phyloP scores from a whole-genome alignment of 2,113 vertebrate species.

The Dasyurus viverrinus region DNA sequence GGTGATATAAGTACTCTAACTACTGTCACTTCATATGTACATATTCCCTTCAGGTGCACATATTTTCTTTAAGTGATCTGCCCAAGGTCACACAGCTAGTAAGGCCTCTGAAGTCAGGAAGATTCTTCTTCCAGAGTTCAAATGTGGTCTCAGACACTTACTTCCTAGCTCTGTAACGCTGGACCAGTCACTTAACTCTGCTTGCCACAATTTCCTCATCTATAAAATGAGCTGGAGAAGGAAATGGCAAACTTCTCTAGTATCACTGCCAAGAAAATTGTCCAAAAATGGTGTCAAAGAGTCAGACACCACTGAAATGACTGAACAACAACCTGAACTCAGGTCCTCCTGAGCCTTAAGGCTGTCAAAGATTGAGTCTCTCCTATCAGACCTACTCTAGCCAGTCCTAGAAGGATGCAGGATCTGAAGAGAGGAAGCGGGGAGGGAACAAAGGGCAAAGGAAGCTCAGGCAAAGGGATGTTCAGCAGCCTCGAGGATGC shows the following conservation, averaged over 20 bases:
- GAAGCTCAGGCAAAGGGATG: not conserved
- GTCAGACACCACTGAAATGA: not conserved
- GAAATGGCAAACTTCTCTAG: not conserved
- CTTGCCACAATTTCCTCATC: not conserved
- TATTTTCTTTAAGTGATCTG: not conserved
- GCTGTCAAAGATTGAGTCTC: not conserved
- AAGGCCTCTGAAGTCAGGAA: not conserved
- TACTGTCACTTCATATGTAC: not conserved
- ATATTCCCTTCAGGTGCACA: not conserved
- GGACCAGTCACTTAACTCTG: not conserved
- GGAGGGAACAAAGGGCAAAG: not conserved
- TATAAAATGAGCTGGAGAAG: not conserved
- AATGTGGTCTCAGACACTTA: not conserved
- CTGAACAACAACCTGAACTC: not conserved
- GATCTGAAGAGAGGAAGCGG: rapidly evolving
- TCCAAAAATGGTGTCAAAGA: not conserved
- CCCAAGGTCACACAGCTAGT: not conserved
- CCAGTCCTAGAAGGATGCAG: not conserved
- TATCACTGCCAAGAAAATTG: not conserved
- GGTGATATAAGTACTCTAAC: not conserved
- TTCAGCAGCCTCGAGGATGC: not conserved
- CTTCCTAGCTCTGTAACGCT: not conserved
- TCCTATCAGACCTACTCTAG: not conserved
- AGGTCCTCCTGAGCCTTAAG: not conserved
- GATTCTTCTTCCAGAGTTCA: not conserved